phyloP scores from a whole-genome alignment of 2,113 vertebrate genomes.

The Choloepus hoffmanni region DNA sequence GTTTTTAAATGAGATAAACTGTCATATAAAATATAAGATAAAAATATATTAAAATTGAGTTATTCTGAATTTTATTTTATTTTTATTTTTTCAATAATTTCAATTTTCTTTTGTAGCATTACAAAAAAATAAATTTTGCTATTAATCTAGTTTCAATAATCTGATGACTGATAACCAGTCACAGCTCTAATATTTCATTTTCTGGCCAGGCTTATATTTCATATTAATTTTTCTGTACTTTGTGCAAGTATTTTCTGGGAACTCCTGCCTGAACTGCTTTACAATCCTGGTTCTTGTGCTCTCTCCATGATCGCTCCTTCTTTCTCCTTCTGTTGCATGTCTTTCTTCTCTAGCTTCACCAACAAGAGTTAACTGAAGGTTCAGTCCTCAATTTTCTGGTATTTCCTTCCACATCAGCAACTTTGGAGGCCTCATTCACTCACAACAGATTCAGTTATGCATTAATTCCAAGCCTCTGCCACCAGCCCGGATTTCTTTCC shows the following conservation, averaged over 20 bases:
- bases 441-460: neutral
- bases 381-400: neutral
- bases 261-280: neutral
- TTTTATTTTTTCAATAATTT: constrained; percentile 1
- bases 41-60: neutral
- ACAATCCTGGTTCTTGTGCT: neutral
- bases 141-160: neutral
- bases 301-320: too few species aligned
- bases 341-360: neutral
- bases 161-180: neutral
- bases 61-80: neutral
- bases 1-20: neutral
- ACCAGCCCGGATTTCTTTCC: neutral
- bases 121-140: constrained; percentile 7
- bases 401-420: neutral
- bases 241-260: neutral
- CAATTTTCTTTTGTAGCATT: neutral
- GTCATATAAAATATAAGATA: neutral
- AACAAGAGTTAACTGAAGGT: neutral
- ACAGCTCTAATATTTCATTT: neutral
- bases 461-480: neutral
- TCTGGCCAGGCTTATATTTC: neutral
- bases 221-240: neutral
- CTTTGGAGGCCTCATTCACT: neutral
- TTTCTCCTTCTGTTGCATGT: neutral